A percentile compares a stretch with the other conserved stretches of the same genome.
Evolutionary conservation across 2,113 vertebrate species (phyloP).

Genomic region (Panurus biarmicus): DNA sequence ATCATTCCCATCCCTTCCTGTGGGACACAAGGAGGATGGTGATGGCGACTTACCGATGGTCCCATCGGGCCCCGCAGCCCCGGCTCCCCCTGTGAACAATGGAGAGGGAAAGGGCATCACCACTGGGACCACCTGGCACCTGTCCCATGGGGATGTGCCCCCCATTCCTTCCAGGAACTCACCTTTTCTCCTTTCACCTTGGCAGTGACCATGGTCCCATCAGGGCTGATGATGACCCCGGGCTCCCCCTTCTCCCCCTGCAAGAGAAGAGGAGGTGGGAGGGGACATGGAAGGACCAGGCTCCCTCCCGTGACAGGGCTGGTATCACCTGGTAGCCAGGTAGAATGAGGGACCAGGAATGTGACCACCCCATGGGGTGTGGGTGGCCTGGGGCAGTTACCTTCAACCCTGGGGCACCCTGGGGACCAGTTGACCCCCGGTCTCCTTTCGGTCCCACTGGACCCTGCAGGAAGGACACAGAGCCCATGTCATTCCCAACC

Average conservation of each 20-base stretch:
- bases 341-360: not conserved
- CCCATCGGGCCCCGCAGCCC: conserved; percentile 29
- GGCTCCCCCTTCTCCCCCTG: conserved; percentile 81
- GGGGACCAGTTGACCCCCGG: conserved; percentile 13
- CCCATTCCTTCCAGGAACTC: fast-evolving
- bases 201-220: not conserved
- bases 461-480: conserved; percentile 42
- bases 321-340: not conserved
- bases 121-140: fast-evolving
- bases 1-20: fast-evolving
- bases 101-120: not conserved
- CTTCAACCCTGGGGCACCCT: conserved; percentile 55
- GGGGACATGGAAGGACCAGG: not conserved
- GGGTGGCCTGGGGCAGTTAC: not conserved
- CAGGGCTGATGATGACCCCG: conserved; percentile 35
- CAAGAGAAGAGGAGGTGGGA: not conserved
- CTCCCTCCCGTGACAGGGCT: not conserved
- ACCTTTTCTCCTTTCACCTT: conserved; percentile 72
- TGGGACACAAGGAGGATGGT: fast-evolving
- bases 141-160: fast-evolving
- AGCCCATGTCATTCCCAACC: fast-evolving
- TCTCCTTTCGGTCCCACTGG: conserved; percentile 62
- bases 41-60: conserved; percentile 23
- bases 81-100: conserved; percentile 3
- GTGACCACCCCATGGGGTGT: not conserved